Percentiles rank a stretch among this genome's conserved stretches.
phyloP scores from a whole-genome alignment of 2,888 invertebrate genomes.

The Cabera pusaria region DNA sequence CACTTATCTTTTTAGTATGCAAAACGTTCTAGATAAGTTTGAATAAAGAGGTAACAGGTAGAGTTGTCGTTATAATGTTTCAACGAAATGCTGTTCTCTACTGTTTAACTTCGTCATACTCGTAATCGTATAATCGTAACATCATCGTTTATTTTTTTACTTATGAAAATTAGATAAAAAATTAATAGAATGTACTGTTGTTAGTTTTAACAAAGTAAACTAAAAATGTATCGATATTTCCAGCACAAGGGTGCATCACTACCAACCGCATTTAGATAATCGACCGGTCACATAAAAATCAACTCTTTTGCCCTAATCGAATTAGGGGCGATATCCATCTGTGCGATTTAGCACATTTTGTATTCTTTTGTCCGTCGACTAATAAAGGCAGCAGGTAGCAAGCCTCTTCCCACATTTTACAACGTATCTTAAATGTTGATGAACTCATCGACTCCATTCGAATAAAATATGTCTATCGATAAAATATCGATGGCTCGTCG shows the following conservation, averaged over 20 bases:
- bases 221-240: conserved; percentile 28
- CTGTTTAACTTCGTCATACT: too few species aligned
- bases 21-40: conserved; percentile 10
- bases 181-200: too few species aligned
- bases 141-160: too few species aligned
- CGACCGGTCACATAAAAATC: conserved; percentile 76
- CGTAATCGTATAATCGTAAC: too few species aligned
- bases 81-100: too few species aligned
- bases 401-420: conserved; percentile 57
- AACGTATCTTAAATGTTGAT: conserved; percentile 70
- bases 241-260: conserved; percentile 41
- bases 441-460: conserved; percentile 69
- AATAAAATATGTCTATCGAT: conserved; percentile 63
- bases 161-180: too few species aligned
- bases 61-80: too few species aligned
- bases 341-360: conserved; percentile 80
- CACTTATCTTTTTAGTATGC: conserved; percentile 15
- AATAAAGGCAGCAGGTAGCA: conserved; percentile 79
- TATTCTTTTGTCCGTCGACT: conserved; percentile 72
- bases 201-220: too few species aligned
- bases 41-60: conserved; percentile 10
- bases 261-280: conserved; percentile 69
- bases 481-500: conserved; percentile 44
- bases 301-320: conserved; percentile 79
- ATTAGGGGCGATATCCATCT: conserved; percentile 78